Base-by-base conservation (phyloP, 2,797 vertebrate genomes). In the Coluber constrictor region DNA sequence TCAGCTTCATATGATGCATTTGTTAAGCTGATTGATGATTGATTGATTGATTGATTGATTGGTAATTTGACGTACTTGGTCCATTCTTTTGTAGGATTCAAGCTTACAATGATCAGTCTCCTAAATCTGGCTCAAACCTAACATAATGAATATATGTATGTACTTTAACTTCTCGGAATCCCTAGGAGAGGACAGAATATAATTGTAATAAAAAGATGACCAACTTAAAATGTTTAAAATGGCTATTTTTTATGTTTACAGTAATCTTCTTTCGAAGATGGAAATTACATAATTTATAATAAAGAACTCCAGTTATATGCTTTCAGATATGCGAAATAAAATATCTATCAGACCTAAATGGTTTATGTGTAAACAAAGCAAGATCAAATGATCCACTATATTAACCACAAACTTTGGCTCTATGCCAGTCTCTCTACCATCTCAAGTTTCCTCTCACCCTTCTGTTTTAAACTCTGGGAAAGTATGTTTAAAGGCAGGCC, bases 401-500 rank as follows among this genome's bases (percentile, higher is more conserved):
- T 96, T 97, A 96, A 97, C 95, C 97, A 95, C 93, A 5, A 70
- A 20, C 61, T 88, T 94, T 95, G 96, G 96, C 97, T 97, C 54
- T 0, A 0, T 59, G 94, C 95, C 95, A 96, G 92, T 47, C 94
- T 27, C 55, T 11, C 92, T 96, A 93, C 89, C 94, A 94, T 96
- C 95, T 97, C 94, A 96, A 95, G 93, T 96, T 97, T 96, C 96
- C 86, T 94, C 92, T 16, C 94, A 92, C 93, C 87, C 0, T 27
- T 94, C 55, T 0, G 66, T 97, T 98, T 89, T 98, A 97, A 97
- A 97, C 96, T 95, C 95, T 97, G 95, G 97, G 96, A 95, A 96
- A 96, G 97, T 96, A 95, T 94, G 96, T 96, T 97, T 98, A 97
- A 96, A 97, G 97, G 97, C 96, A 98, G 97, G 96, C 96, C 97